Percentiles rank a stretch among this genome's conserved stretches.
Evolutionary conservation across 2,113 vertebrate species (phyloP).

Genomic region (Erythrocercus mccallii): DNA sequence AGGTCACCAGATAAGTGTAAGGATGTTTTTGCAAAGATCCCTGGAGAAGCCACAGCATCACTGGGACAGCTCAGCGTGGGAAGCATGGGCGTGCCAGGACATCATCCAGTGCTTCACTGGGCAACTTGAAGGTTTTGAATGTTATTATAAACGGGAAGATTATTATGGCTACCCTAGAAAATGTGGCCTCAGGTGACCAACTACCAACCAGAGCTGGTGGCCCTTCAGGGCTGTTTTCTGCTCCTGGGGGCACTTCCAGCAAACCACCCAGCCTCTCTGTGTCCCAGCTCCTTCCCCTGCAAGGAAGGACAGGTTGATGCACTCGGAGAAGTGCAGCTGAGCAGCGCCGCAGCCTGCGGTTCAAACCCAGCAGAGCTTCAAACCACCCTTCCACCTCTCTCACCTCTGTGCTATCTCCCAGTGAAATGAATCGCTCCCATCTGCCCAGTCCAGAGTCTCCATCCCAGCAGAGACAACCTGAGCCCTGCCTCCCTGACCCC

Average conservation of each 20-base stretch:
- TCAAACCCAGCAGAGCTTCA: not conserved
- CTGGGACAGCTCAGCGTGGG: not conserved
- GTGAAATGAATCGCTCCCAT: not conserved
- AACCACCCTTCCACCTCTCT: not conserved
- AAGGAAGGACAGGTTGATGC: rapidly evolving
- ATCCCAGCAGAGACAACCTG: not conserved
- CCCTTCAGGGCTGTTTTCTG: not conserved
- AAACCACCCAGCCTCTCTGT: not conserved
- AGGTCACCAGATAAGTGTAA: rapidly evolving
- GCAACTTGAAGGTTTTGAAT: not conserved
- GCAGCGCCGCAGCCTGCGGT: rapidly evolving
- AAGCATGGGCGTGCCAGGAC: rapidly evolving
- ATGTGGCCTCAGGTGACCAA: rapidly evolving
- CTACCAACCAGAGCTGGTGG: not conserved
- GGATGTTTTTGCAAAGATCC: not conserved
- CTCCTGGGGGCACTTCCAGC: not conserved
- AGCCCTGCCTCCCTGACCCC: not conserved
- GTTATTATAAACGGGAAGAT: not conserved
- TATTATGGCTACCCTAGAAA: not conserved
- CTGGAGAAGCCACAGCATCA: not conserved
- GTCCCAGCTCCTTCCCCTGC: not conserved
- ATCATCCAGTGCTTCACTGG: rapidly evolving
- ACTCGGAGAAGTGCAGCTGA: rapidly evolving
- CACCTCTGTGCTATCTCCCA: not conserved
- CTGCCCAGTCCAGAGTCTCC: not conserved